Evolutionary conservation across 2,113 vertebrate species (phyloP).

Genomic region (Rhinopithecus roxellana): DNA sequence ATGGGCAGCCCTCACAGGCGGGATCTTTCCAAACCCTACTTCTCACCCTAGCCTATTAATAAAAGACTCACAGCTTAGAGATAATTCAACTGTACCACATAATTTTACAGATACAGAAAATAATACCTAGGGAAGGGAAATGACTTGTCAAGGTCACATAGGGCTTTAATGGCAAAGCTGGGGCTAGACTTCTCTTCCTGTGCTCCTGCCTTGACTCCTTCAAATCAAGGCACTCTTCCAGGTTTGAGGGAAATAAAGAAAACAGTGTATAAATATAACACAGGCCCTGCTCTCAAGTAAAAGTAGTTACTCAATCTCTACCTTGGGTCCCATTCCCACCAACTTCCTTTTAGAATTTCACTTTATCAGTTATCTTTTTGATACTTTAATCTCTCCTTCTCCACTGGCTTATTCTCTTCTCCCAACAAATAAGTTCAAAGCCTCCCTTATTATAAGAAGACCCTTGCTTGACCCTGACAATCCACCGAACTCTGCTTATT

Average conservation of each 20-base stretch:
- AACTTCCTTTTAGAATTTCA: not conserved
- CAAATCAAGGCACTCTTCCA: not conserved
- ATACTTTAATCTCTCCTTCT: not conserved
- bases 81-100: not conserved
- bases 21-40: not conserved
- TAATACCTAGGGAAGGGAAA: not conserved
- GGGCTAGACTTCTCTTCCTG: not conserved
- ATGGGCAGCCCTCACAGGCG: not conserved
- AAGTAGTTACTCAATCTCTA: not conserved
- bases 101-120: conserved; percentile 44
- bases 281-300: not conserved
- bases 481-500: not conserved
- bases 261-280: not conserved
- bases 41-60: not conserved
- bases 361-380: not conserved
- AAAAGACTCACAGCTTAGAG: not conserved
- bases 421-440: conserved; percentile 18
- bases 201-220: not conserved
- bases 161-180: not conserved
- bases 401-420: not conserved
- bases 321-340: not conserved
- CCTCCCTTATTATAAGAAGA: not conserved
- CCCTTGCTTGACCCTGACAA: not conserved
- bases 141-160: not conserved
- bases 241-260: not conserved